These are phyloP conservation scores for Elymnias hypermnestra DNA, from an alignment of 1,140 invertebrate species.

Conservation along the genomic window DNA sequence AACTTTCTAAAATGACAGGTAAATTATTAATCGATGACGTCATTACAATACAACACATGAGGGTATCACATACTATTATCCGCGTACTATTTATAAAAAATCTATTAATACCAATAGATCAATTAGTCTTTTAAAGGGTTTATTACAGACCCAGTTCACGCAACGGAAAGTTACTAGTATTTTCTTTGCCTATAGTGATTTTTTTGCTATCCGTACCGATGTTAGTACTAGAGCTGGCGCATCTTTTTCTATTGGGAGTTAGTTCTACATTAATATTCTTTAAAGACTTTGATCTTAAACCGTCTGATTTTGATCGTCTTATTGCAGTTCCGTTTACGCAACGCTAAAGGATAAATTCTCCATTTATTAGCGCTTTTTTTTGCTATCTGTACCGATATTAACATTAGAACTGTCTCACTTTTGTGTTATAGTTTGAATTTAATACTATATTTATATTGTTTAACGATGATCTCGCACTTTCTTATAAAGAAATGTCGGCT, in stretches of 20 bases:
- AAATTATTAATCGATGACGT: no score
- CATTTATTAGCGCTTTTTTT: slow-evolving; percentile 50
- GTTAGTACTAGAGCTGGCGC: slow-evolving; percentile 26
- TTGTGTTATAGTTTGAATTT: no score
- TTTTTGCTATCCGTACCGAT: slow-evolving; percentile 37
- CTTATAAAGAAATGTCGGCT: slow-evolving; percentile 41
- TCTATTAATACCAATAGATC: no score
- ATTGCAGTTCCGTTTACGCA: slow-evolving; percentile 57
- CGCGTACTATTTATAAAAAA: no score
- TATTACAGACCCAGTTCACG: slow-evolving; percentile 56
- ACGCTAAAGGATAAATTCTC: slow-evolving; percentile 39
- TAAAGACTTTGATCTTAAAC: slow-evolving; percentile 42
- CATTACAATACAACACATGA: no score
- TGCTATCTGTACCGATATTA: no score
- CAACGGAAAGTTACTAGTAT: slow-evolving; percentile 39
- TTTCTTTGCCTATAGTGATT: slow-evolving; percentile 47
- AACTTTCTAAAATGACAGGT: no score
- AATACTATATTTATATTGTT: no score
- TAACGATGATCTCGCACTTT: no score
- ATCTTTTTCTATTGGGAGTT: slow-evolving; percentile 56
- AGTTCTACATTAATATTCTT: slow-evolving; percentile 39
- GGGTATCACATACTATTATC: no score
- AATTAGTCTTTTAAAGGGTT: no score
- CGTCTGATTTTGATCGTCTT: slow-evolving; percentile 10
- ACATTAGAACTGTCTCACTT: no score